Percentiles rank a stretch among this genome's conserved stretches.
Conservation (phyloP, 53 echinoderm and acorn worm species). For the Zoroaster sp. region DNA sequence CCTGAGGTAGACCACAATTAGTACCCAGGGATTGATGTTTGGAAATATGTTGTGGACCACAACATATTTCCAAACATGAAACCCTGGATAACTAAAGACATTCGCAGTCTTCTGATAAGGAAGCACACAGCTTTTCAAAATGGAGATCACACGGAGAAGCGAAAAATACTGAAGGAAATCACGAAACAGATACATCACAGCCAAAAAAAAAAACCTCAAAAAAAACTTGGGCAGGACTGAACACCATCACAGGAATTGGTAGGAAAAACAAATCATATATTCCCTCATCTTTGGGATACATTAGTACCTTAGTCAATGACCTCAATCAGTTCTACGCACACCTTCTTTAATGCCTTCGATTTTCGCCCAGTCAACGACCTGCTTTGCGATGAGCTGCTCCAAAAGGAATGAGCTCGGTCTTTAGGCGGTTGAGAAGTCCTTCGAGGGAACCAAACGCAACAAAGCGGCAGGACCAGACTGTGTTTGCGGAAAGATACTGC, state of each 20-base stretch:
- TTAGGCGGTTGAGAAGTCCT: not conserved
- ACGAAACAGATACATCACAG: not conserved
- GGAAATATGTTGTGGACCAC: too few relatives aligned
- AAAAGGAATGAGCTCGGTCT: not conserved
- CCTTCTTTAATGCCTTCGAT: conserved; percentile 17
- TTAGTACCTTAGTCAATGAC: not conserved
- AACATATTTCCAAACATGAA: conserved; percentile 34
- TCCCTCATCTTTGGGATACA: not conserved
- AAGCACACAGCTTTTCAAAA: conserved; percentile 13
- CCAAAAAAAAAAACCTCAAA: not conserved
- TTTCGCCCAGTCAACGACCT: not conserved
- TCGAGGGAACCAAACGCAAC: not conserved
- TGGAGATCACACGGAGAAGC: not conserved
- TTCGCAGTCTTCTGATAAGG: not conserved
- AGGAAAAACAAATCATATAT: not conserved
- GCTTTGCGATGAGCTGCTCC: not conserved
- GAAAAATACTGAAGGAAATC: not conserved
- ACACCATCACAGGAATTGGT: conserved; percentile 1
- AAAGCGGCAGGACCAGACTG: not conserved
- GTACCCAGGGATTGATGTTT: too few relatives aligned
- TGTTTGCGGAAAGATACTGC: not conserved
- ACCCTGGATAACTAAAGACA: conserved; percentile 45
- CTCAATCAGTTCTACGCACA: conserved; percentile 37
- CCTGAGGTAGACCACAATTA: too few relatives aligned
- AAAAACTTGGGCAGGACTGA: conserved; percentile 39